phyloP scores from a whole-genome alignment of 2,888 invertebrate species.

The Pseudolycoriella hygida region DNA sequence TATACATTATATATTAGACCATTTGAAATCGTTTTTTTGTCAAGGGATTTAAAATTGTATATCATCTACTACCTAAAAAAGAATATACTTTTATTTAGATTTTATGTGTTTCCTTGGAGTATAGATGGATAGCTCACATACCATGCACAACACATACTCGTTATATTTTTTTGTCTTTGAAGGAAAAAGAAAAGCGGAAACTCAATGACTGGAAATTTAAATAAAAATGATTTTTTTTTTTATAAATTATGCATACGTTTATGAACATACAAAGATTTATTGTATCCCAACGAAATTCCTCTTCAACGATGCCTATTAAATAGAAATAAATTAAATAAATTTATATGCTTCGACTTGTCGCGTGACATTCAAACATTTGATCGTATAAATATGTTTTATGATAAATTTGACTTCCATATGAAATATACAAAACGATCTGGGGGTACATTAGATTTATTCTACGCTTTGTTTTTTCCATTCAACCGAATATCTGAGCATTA shows the following conservation, averaged over 20 bases:
- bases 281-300: neutral
- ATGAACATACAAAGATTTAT: neutral
- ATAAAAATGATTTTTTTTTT: neutral
- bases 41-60: neutral
- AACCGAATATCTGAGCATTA: too few relatives aligned
- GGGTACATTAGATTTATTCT: too few relatives aligned
- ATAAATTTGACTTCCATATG: too few relatives aligned
- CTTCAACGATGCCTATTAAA: constrained; percentile 1
- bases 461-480: too few relatives aligned
- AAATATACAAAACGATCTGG: too few relatives aligned
- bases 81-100: neutral
- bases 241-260: neutral
- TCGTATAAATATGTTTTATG: neutral
- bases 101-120: neutral
- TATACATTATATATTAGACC: constrained; percentile 1
- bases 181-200: neutral
- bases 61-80: neutral
- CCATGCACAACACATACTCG: too few relatives aligned
- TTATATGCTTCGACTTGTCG: neutral
- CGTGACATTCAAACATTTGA: neutral
- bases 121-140: neutral
- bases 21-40: constrained; percentile 1
- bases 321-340: neutral
- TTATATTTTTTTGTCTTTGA: too few relatives aligned
- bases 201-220: neutral